Conservation (phyloP, 2,113 vertebrate genomes). For the Callaeas wilsoni region DNA sequence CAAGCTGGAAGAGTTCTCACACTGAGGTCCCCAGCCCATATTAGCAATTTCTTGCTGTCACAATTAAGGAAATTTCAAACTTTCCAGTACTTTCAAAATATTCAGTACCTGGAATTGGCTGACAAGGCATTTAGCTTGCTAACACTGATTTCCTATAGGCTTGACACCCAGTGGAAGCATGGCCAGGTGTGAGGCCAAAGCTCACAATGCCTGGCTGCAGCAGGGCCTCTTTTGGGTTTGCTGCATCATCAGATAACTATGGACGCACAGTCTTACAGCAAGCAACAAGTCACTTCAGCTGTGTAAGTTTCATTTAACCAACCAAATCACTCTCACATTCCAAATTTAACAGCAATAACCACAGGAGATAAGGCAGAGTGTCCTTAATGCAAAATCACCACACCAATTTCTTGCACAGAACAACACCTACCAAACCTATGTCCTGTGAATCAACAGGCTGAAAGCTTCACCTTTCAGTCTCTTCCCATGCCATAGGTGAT, state of each 20-base stretch:
- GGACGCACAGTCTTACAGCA: background rate
- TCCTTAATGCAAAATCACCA: background rate
- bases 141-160: background rate
- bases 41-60: background rate
- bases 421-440: background rate
- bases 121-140: background rate
- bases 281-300: background rate
- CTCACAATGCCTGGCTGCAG: background rate
- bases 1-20: background rate
- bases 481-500: background rate
- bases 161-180: background rate
- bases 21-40: background rate
- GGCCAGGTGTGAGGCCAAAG: background rate
- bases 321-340: background rate
- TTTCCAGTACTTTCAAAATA: background rate
- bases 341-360: background rate
- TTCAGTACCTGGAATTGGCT: background rate
- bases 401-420: background rate
- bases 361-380: background rate
- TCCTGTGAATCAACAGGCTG: background rate
- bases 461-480: background rate
- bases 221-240: background rate
- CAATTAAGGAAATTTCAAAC: background rate
- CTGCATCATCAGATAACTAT: background rate
- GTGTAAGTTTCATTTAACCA: background rate